Conservation (phyloP, 2,888 invertebrate genomes). For the Balanococcus diminutus region DNA sequence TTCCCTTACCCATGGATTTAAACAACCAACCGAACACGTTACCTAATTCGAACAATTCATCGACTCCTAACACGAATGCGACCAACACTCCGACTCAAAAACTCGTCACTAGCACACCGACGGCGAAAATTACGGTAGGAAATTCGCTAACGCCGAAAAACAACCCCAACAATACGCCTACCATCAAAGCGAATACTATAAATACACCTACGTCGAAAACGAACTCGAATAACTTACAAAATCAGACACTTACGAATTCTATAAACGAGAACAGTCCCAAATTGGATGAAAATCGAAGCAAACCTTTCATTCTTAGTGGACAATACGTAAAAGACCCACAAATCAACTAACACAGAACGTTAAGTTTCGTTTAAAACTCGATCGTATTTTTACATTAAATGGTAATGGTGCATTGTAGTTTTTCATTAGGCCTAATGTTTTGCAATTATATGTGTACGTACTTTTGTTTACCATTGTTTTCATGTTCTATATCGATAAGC, state of each 20-base stretch:
- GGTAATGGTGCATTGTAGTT: constrained; percentile 6
- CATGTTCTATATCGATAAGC: neutral
- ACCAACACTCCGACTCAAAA: constrained; percentile 6
- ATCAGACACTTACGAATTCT: neutral
- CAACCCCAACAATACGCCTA: neutral
- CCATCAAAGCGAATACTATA: neutral
- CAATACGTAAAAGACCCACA: constrained; percentile 48
- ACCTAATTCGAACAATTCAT: neutral
- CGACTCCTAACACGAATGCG: neutral
- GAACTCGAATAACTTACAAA: neutral
- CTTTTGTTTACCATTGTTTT: constrained; percentile 16
- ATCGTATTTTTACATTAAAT: constrained; percentile 2
- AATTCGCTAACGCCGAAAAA: neutral
- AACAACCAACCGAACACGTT: no score
- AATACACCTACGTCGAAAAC: neutral
- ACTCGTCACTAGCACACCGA: neutral
- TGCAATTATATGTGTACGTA: constrained; percentile 30
- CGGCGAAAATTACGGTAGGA: neutral
- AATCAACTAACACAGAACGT: neutral
- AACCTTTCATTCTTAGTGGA: constrained; percentile 43
- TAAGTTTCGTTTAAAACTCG: neutral
- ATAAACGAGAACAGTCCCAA: constrained; percentile 13
- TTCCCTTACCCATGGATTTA: neutral
- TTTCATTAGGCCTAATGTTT: constrained; percentile 40
- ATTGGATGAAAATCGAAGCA: neutral